Base-by-base conservation (phyloP, 2,888 invertebrate species). In the Hirtodrosophila confusa region DNA sequence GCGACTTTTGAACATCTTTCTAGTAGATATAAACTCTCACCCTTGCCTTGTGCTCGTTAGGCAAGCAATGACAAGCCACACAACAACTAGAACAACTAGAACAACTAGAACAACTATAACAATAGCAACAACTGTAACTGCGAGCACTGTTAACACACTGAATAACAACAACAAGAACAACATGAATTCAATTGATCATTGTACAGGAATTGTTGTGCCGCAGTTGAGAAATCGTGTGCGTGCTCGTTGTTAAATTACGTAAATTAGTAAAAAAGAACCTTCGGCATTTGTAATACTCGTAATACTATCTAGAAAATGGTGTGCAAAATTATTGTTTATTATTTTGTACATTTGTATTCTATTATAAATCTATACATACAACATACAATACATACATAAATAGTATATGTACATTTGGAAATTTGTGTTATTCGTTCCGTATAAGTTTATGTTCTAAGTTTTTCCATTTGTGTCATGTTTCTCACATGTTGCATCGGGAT, bases 1-100 rank as follows among this genome's bases (percentile, higher is more conserved):
- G 85, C 85, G 67, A 85, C 85, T 76, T 86, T 88, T 87, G 71
- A 84, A 72, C 78, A 73, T 73, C 70, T 84, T 76, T 88, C 69
- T 80, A 75, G 69, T 83, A 88, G 80, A 61, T 54, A 68, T 76
- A 60, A 64, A 66, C 69, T 72, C 63, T 62, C 76, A 83, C 77
- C 69, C 72, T 76, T 76, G 86, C 84, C 84, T 67, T 66, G 39
- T 67, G 78, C 88, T 80, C 68, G 49, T 87, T 82, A 85, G 88
- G 68, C 68, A 85, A 83, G 80, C 88, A 80, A 88, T 87, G 86
- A 85, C 80, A 80, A 69, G 68, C 68, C 60, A 78, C 68, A 63
- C 61, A 69, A 54, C 78, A 66, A 51, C 74, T 54, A 65, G 64
- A 83, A 65, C 63, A 58, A 69, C 78, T 5, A 57, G 17, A 17